Evolutionary conservation across 2,113 vertebrate genomes (phyloP).

Genomic region (Megaceryle torquata): DNA sequence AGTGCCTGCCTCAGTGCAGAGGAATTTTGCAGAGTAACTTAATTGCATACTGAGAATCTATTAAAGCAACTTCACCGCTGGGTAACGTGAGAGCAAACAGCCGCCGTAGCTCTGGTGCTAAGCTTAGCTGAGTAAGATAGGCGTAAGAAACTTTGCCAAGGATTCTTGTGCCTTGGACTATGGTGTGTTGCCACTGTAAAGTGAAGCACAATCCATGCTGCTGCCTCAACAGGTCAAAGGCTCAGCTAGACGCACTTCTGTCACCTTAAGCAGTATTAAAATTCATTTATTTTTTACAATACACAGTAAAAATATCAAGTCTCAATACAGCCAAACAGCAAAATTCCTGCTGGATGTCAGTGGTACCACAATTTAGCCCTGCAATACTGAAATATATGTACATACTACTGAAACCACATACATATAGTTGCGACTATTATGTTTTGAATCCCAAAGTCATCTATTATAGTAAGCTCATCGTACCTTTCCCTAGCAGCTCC

Average conservation of each 20-base stretch:
- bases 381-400: not conserved
- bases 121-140: not conserved
- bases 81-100: not conserved
- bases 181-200: not conserved
- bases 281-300: not conserved
- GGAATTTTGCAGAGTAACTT: slow-evolving; percentile 37
- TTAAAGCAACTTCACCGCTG: not conserved
- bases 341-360: not conserved
- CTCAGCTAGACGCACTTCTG: not conserved
- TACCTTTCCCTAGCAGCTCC: not conserved
- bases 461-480: not conserved
- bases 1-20: slow-evolving; percentile 4
- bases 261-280: not conserved
- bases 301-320: not conserved
- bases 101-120: not conserved
- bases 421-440: not conserved
- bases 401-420: not conserved
- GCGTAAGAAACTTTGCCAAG: not conserved
- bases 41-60: not conserved
- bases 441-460: not conserved
- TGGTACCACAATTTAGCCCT: not conserved
- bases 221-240: not conserved
- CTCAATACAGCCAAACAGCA: not conserved
- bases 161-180: not conserved
- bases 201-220: not conserved